Evolutionary conservation across 2,113 vertebrate species (phyloP), one percentile per base, ranked within the genome.

Genomic region (Stigmatopora argus): DNA sequence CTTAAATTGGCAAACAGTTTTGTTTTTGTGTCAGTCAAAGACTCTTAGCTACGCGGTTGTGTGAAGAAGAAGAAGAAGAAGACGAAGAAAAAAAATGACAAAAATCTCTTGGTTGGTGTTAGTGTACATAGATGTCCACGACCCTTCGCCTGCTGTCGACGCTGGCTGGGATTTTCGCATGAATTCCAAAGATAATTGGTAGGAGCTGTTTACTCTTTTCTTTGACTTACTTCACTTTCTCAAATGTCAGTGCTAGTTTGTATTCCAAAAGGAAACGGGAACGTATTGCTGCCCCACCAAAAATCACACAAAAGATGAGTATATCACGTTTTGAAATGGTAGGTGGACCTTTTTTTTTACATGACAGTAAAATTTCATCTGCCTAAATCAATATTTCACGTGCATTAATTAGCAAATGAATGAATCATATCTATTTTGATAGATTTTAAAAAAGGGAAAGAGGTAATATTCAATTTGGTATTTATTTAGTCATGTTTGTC

Each of bases 111-210:
- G 74, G 78, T 89, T 31, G 86, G 82, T 85, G 77, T 89, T 23
- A 80, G 79, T 92, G 90, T 92, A 92, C 84, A 92, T 92, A 90
- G 88, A 87, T 86, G 78, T 87, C 82, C 85, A 86, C 85, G 78
- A 82, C 78, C 82, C 77, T 58, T 44, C 59, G 78, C 78, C 82
- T 88, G 87, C 80, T 78, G 78, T 78, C 74, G 45, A 72, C 67
- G 78, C 86, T 79, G 84, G 72, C 76, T 15, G 78, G 71, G 81
- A 87, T 86, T 87, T 91, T 85, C 90, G 90, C 90, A 92, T 92
- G 90, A 87, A 91, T 89, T 89, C 90, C 90, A 91, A 91, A 91
- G 89, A 90, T 91, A 88, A 91, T 90, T 88, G 89, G 90, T 90
- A 89, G 82, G 89, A 89, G 82, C 82, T 84, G 85, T 90, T 90